A percentile compares a stretch with the other conserved stretches of the same genome.
phyloP scores from a whole-genome alignment of 2,113 vertebrate genomes.

The Tragelaphus scriptus region DNA sequence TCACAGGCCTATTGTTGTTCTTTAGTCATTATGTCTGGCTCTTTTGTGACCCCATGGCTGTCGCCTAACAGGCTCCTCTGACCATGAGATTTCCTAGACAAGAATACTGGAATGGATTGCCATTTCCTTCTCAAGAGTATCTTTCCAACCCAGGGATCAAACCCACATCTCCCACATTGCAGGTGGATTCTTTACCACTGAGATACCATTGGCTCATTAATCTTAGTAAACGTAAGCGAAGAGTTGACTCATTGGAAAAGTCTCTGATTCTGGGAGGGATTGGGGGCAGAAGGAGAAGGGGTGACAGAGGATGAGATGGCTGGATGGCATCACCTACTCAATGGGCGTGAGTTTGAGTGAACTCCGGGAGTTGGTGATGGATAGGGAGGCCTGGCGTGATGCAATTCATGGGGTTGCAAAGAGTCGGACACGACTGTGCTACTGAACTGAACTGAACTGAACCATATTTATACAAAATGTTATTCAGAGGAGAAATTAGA shows the following conservation, averaged over 20 bases:
- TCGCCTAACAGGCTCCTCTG: not conserved
- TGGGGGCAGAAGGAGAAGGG: no score
- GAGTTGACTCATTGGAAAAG: no score
- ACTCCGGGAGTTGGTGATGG: no score
- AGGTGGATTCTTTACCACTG: not conserved
- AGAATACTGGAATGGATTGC: not conserved
- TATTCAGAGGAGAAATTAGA: not conserved
- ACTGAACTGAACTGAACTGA: no score
- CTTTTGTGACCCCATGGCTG: not conserved
- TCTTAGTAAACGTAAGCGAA: not conserved
- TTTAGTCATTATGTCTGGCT: not conserved
- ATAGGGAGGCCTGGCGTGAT: no score
- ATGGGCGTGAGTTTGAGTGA: no score
- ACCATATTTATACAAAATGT: not conserved
- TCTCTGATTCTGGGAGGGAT: no score
- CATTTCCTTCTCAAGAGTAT: not conserved
- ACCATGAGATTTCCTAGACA: not conserved
- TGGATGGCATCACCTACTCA: no score
- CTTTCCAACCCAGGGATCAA: not conserved
- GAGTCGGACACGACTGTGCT: accelerated
- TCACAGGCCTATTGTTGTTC: not conserved
- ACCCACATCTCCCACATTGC: not conserved
- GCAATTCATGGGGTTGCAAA: no score
- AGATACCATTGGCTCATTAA: not conserved
- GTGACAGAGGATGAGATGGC: no score